Conservation (phyloP, 2,113 vertebrate species). For the Verasper variegatus region DNA sequence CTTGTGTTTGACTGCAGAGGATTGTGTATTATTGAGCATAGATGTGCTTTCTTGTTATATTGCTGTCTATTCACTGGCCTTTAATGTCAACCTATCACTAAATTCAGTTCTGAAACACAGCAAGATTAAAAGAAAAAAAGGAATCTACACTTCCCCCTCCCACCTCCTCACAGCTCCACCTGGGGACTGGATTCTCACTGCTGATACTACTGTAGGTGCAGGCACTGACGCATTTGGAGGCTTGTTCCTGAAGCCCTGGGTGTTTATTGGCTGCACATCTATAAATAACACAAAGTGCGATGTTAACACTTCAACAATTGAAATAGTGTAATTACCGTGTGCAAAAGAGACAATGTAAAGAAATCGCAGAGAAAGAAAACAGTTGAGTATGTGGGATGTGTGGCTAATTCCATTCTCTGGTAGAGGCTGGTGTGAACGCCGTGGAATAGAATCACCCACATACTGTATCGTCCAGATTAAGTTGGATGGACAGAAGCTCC, state of each 20-base stretch:
- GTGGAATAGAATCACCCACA: constrained; percentile 70
- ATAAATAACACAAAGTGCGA: constrained; percentile 69
- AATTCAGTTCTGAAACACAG: neutral
- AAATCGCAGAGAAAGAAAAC: constrained; percentile 37
- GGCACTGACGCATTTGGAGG: constrained; percentile 44
- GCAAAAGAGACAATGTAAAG: constrained; percentile 24
- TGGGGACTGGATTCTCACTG: constrained; percentile 49
- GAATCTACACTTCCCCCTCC: constrained; percentile 58
- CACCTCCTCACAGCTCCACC: constrained; percentile 60
- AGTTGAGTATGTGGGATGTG: constrained; percentile 72
- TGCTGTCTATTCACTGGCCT: neutral
- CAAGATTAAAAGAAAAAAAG: neutral
- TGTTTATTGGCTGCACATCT: constrained; percentile 55
- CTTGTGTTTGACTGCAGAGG: neutral
- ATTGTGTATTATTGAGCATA: neutral
- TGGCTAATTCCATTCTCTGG: constrained; percentile 75
- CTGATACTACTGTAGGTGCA: constrained; percentile 33
- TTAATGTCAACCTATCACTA: neutral
- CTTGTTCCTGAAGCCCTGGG: constrained; percentile 37
- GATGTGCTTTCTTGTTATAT: neutral
- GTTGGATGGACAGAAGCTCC: constrained; percentile 69
- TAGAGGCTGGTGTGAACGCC: constrained; percentile 72
- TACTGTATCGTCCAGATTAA: constrained; percentile 70
- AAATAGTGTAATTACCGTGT: constrained; percentile 46
- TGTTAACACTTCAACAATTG: constrained; percentile 49